Evolutionary conservation across 35 echinoderm and acorn worm genomes (phyloP).

Genomic region (Apostichopus japonicus): DNA sequence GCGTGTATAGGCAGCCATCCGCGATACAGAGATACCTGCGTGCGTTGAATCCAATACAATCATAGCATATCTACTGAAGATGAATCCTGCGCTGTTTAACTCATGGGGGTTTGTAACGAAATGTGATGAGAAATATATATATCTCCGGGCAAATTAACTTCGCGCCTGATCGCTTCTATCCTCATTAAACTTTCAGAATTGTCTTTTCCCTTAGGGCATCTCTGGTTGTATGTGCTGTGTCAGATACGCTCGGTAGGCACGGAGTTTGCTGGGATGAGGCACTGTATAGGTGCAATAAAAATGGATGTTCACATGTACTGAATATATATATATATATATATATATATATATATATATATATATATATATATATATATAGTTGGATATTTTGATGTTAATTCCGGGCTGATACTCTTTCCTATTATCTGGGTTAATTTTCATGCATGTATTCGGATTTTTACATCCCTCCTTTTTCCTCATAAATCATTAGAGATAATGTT

Average conservation of each 20-base stretch:
- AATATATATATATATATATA: too few relatives aligned
- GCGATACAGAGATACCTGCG: too few relatives aligned
- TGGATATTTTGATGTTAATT: too few relatives aligned
- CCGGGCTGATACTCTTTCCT: too few relatives aligned
- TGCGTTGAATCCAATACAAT: not conserved
- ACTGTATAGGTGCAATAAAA: not conserved
- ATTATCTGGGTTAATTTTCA: too few relatives aligned
- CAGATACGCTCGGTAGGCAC: slow-evolving; percentile 15
- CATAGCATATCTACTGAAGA: slow-evolving; percentile 19
- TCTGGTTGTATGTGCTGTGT: slow-evolving; percentile 22
- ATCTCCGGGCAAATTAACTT: slow-evolving; percentile 51
- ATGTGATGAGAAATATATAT: slow-evolving; percentile 38
- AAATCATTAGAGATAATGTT: too few relatives aligned
- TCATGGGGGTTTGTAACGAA: slow-evolving; percentile 33
- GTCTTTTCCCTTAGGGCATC: slow-evolving; percentile 18
- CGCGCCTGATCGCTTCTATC: slow-evolving; percentile 41
- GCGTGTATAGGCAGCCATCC: too few relatives aligned
- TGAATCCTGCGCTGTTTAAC: slow-evolving; percentile 45
- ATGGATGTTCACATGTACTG: too few relatives aligned
- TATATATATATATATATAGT: too few relatives aligned
- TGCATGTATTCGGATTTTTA: too few relatives aligned
- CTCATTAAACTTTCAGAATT: slow-evolving; percentile 49
- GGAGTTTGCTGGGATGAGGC: not conserved
- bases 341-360: too few relatives aligned
- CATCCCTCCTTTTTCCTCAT: too few relatives aligned